These are phyloP conservation scores for Lasioglossum calceatum DNA, from an alignment of 2,888 invertebrate genomes.

Conservation along the genomic window DNA sequence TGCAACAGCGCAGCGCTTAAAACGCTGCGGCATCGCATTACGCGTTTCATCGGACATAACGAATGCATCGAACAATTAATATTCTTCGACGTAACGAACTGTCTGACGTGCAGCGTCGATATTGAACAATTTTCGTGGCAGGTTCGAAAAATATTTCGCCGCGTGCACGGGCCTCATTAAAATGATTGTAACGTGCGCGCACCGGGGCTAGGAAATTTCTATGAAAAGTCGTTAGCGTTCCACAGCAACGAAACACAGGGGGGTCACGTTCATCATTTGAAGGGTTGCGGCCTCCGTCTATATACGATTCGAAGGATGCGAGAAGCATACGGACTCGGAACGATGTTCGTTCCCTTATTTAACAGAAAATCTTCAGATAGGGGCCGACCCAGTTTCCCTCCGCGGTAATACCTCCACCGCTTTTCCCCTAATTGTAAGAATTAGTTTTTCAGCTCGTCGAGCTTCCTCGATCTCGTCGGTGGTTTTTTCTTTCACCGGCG, in stretches of 20 bases:
- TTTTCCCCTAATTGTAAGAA: constrained; percentile 16
- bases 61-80: neutral
- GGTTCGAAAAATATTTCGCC: neutral
- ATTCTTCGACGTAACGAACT: neutral
- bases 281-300: neutral
- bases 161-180: neutral
- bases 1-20: neutral
- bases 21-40: neutral
- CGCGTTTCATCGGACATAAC: neutral
- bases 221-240: constrained; percentile 8
- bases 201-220: constrained; percentile 4
- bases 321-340: neutral
- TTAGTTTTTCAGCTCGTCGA: constrained; percentile 1
- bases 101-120: neutral
- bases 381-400: neutral
- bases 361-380: constrained; percentile 6
- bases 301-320: neutral
- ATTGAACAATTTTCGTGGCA: neutral
- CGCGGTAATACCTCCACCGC: neutral
- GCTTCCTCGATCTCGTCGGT: neutral
- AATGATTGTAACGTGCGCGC: neutral
- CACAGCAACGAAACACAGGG: constrained; percentile 3
- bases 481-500: neutral
- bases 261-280: constrained; percentile 26
- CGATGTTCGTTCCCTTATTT: neutral